Conservation (phyloP, 2,888 invertebrate genomes). For the Automeris io region DNA sequence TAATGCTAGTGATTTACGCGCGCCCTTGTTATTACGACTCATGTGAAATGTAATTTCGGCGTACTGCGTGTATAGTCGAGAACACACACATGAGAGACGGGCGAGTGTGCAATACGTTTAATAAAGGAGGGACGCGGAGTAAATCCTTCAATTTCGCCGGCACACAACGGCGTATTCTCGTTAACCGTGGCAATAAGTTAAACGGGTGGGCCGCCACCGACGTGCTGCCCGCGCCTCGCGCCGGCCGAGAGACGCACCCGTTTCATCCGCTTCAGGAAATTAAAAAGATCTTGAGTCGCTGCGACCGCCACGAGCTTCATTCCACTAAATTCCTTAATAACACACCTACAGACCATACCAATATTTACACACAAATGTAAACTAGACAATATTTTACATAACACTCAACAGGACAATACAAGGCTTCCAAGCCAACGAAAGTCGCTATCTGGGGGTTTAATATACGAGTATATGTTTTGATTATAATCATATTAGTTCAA, state of each 20-base stretch:
- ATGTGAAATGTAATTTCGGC: conserved; percentile 76
- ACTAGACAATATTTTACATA: no score
- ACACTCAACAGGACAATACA: no score
- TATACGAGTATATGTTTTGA: not conserved
- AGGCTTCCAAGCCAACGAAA: not conserved
- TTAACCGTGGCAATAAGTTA: conserved; percentile 77
- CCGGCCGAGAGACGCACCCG: conserved; percentile 25
- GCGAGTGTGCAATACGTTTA: conserved; percentile 73
- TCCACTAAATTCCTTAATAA: not conserved
- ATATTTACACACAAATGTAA: conserved; percentile 38
- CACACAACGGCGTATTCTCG: conserved; percentile 76
- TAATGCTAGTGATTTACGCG: conserved; percentile 74
- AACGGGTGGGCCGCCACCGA: conserved; percentile 58
- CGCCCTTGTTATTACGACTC: conserved; percentile 76
- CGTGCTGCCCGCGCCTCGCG: conserved; percentile 27
- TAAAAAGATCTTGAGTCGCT: conserved; percentile 56
- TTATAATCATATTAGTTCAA: not conserved
- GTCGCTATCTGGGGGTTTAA: not conserved
- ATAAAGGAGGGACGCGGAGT: conserved; percentile 77
- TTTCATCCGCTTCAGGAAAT: conserved; percentile 47
- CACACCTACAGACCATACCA: not conserved
- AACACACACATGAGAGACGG: conserved; percentile 43
- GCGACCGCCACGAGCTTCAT: conserved; percentile 18
- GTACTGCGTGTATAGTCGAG: conserved; percentile 53
- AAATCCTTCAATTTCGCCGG: conserved; percentile 77